Conservation (phyloP, 1,140 invertebrate species). For the Rhopalosiphum maidis region DNA sequence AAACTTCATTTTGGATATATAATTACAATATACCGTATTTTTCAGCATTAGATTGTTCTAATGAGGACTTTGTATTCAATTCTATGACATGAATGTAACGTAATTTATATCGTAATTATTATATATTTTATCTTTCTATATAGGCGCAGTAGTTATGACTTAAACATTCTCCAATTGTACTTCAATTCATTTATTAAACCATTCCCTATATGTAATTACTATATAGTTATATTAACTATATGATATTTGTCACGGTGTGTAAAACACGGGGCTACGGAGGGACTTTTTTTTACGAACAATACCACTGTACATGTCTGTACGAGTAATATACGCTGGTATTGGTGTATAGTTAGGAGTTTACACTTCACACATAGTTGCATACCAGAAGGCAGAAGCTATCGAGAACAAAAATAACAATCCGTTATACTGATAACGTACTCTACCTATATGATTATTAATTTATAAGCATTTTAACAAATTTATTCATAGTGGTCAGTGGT, state of each 20-base stretch:
- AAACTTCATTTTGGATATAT: neutral
- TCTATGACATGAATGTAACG: neutral
- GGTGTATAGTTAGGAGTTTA: neutral
- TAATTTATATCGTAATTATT: neutral
- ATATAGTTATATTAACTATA: neutral
- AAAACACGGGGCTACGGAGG: neutral
- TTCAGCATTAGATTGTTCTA: neutral
- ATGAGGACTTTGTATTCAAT: neutral
- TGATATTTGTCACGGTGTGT: neutral
- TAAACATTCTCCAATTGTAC: neutral
- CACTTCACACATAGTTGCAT: neutral
- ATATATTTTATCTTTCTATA: neutral
- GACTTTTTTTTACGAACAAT: slow-evolving; percentile 9
- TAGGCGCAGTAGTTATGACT: neutral
- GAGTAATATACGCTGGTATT: neutral
- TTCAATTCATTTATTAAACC: neutral
- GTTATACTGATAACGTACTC: neutral
- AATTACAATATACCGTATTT: neutral
- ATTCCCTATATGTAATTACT: neutral
- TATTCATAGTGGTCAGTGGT: neutral
- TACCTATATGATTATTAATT: neutral
- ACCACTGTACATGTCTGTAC: too few species aligned
- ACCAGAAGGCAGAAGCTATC: neutral
- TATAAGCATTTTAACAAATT: neutral
- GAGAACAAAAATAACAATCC: neutral